These are phyloP conservation scores for Melipona bicolor DNA, from an alignment of 2,888 invertebrate species.

Conservation along the genomic window DNA sequence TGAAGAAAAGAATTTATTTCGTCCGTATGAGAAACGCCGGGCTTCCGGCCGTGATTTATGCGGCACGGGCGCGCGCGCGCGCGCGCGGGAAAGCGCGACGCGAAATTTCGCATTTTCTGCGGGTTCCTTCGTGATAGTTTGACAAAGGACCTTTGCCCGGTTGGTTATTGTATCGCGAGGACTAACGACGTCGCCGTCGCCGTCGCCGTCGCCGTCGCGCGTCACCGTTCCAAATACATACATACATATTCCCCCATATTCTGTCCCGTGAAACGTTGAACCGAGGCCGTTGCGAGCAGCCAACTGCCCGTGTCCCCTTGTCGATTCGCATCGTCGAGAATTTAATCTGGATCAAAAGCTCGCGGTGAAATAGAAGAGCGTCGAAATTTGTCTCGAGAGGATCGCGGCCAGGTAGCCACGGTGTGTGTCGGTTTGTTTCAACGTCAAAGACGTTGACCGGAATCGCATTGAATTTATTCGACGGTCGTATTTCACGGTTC, in stretches of 20 bases:
- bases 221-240: neutral
- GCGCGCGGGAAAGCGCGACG: conserved; percentile 30
- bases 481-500: conserved; percentile 46
- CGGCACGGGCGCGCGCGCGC: conserved; percentile 3
- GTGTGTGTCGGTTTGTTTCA: conserved; percentile 7
- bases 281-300: neutral
- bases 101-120: conserved; percentile 33
- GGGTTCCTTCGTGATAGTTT: conserved; percentile 6
- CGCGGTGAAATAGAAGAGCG: neutral
- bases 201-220: no score
- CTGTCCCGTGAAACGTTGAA: no score
- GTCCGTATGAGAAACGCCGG: conserved; percentile 40
- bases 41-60: conserved; percentile 51
- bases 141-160: conserved; percentile 1
- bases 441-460: conserved; percentile 14
- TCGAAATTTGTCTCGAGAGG: neutral
- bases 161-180: neutral
- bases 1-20: conserved; percentile 58
- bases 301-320: neutral
- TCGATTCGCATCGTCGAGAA: neutral
- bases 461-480: conserved; percentile 43
- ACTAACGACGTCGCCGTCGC: neutral
- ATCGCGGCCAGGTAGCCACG: neutral
- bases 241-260: no score
- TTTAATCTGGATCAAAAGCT: neutral